A percentile compares a stretch with the other conserved stretches of the same genome.
Conservation (phyloP, 2,113 vertebrate genomes). For the Corvus moneduloides region DNA sequence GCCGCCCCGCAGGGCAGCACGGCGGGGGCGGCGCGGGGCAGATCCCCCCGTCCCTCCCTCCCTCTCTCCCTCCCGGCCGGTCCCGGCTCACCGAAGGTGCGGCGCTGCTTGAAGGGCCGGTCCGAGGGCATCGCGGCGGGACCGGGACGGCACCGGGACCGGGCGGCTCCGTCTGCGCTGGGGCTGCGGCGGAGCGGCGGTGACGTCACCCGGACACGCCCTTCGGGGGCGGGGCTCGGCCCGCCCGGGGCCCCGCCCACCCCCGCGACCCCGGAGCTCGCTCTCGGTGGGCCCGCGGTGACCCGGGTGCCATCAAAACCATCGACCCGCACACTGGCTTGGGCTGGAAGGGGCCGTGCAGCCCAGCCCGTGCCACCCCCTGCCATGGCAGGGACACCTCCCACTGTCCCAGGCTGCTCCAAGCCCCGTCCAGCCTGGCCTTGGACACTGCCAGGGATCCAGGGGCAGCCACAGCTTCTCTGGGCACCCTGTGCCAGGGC, state of each 20-base stretch:
- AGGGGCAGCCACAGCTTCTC: background rate
- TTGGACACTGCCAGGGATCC: background rate
- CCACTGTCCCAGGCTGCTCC: rapidly evolving
- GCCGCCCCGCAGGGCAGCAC: too few species aligned
- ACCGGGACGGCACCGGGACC: background rate
- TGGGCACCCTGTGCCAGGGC: background rate
- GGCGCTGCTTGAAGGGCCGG: conserved; percentile 89
- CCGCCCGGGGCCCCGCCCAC: rapidly evolving
- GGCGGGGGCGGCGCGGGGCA: too few species aligned
- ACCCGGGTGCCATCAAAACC: rapidly evolving
- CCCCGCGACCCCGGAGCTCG: too few species aligned
- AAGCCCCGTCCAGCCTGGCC: background rate
- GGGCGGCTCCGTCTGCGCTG: conserved; percentile 2
- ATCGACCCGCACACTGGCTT: rapidly evolving
- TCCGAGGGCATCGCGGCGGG: background rate
- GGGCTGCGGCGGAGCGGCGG: conserved; percentile 11
- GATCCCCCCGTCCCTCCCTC: background rate
- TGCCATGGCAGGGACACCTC: background rate
- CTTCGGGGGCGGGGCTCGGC: rapidly evolving
- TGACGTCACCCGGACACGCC: conserved; percentile 66
- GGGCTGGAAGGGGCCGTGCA: background rate
- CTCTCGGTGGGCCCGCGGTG: rapidly evolving
- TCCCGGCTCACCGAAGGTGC: conserved; percentile 84
- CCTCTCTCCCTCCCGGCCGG: background rate
- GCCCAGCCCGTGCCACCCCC: background rate